Evolutionary conservation across 30 jellyfish, hydroid and myxozoan species (phyloP), one percentile per base, ranked within the genome.

Genomic region (Sanderia malayensis): DNA sequence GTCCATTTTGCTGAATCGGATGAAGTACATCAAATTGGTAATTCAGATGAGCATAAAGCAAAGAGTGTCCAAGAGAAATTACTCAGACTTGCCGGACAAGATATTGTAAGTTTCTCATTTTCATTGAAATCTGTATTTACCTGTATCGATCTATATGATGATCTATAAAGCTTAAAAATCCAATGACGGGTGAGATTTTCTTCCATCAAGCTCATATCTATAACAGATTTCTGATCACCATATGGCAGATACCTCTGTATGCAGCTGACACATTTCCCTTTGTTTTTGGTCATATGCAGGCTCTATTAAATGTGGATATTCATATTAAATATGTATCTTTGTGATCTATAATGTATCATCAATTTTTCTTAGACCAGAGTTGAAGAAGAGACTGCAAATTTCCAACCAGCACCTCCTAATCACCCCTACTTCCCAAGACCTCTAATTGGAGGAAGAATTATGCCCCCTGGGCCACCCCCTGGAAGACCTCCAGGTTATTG

Each of bases 391-490:
- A 70, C 61, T 20, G 28, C 45, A 28, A 18, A 26, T 20, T 47
- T 65, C 32, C 52, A 28, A 0, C 13, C 63, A 1, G 79, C 79
- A 9, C 19, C 26, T 17, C 75, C 74, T 17, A 58, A 70, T 49
- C 37, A 63, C 65, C 81, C 80, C 2, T 46, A 20, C 49, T 80
- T 34, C 46, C 96, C 91, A n/a, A 65, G 96, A 22, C 94, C 94
- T 9, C 94, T 94, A 29, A 55, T 82, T 21, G n/a, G n/a, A n/a
- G 89, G 93, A 34, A 58, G 94, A 60, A 74, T 77, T 28, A 83
- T 83, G 95, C 97, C 97, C 4, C 97, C 97, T 15, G 95, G 97
- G 2, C 95, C 97, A 45, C 97, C 97, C 6, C 97, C 97, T 1
- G 97, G 97, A 11, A 31, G 94, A 34, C 97, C 89, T 41, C 95